These are phyloP conservation scores for Alcedo quadribrachys DNA, from an alignment of 2,797 vertebrate species.

Conservation along the genomic window DNA sequence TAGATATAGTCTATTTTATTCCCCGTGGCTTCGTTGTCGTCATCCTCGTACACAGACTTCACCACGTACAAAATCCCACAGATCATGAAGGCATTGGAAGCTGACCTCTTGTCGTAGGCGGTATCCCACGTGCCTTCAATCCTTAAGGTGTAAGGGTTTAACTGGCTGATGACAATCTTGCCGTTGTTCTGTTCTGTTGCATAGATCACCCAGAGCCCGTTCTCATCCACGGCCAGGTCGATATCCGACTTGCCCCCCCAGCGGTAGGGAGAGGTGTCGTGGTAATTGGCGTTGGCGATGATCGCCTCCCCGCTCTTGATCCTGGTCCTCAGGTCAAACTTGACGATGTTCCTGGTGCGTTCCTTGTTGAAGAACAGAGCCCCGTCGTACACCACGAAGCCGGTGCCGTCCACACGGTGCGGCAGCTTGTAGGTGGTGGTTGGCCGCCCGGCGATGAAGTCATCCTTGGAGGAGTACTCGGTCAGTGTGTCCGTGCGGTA, in stretches of 20 bases:
- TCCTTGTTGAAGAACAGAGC: slow-evolving; percentile 99
- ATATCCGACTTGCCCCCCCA: slow-evolving; percentile 99
- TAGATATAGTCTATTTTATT: slow-evolving; percentile 99
- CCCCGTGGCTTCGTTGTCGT: slow-evolving; percentile 97
- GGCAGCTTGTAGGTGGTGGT: slow-evolving; percentile 98
- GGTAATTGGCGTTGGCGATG: slow-evolving; percentile 97
- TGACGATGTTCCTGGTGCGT: slow-evolving; percentile 97
- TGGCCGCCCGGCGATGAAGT: slow-evolving; percentile 95
- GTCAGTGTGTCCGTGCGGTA: slow-evolving; percentile 96
- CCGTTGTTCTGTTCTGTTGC: slow-evolving; percentile 99
- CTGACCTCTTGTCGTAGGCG: slow-evolving; percentile 95
- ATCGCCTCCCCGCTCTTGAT: slow-evolving; percentile 99
- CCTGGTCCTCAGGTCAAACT: slow-evolving; percentile 95
- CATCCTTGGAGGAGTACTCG: slow-evolving; percentile 97
- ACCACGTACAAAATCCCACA: slow-evolving; percentile 98
- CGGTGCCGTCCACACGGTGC: slow-evolving; percentile 95
- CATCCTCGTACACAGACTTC: slow-evolving; percentile 97
- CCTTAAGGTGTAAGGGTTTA: slow-evolving; percentile 95
- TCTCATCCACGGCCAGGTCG: slow-evolving; percentile 96
- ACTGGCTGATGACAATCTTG: slow-evolving; percentile 95
- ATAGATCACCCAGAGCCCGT: slow-evolving; percentile 98
- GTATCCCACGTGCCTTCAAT: slow-evolving; percentile 99
- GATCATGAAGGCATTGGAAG: slow-evolving; percentile 98
- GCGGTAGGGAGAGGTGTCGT: slow-evolving; percentile 97
- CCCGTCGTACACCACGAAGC: slow-evolving; percentile 97